A percentile compares a stretch with the other conserved stretches of the same genome.
Evolutionary conservation across 2,888 invertebrate genomes (phyloP).

Genomic region (Dorcus hopei): DNA sequence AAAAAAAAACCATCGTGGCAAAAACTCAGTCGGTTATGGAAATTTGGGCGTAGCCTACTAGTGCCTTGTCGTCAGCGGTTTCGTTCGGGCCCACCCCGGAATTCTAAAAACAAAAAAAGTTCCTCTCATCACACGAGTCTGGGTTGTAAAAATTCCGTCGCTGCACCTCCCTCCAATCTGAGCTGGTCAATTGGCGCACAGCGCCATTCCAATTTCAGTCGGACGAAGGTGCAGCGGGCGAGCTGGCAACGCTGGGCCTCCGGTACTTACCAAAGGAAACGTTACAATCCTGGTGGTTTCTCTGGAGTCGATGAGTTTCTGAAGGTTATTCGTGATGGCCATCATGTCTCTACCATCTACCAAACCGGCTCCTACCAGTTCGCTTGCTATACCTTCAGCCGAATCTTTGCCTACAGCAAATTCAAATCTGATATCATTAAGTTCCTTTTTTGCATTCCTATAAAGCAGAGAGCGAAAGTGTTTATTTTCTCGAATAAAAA

Average conservation of each 20-base stretch:
- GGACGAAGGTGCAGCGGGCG: too few relatives aligned
- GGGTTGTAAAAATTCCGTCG: too few relatives aligned
- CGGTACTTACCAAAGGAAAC: constrained; percentile 73
- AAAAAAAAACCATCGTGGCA: background rate
- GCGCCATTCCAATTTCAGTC: too few relatives aligned
- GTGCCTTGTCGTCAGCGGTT: constrained; percentile 88
- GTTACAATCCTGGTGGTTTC: constrained; percentile 71
- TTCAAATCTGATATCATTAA: constrained; percentile 98
- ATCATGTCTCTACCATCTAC: constrained; percentile 88
- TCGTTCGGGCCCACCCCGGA: constrained; percentile 71
- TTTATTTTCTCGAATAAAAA: background rate
- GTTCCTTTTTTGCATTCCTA: constrained; percentile 82
- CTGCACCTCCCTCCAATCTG: too few relatives aligned
- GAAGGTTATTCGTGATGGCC: constrained; percentile 90
- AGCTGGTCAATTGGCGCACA: too few relatives aligned
- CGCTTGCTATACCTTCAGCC: constrained; percentile 89
- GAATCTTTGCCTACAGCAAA: constrained; percentile 87
- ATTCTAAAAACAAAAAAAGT: constrained; percentile 47
- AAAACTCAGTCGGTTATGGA: constrained; percentile 76
- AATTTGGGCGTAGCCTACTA: constrained; percentile 97
- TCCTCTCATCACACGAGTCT: too few relatives aligned
- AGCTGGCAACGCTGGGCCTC: too few relatives aligned
- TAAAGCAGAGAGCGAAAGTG: constrained; percentile 2
- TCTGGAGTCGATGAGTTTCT: constrained; percentile 79
- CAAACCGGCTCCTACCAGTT: constrained; percentile 91